Conservation (phyloP, 2,797 vertebrate genomes). For the Neopelma chrysocephalum region DNA sequence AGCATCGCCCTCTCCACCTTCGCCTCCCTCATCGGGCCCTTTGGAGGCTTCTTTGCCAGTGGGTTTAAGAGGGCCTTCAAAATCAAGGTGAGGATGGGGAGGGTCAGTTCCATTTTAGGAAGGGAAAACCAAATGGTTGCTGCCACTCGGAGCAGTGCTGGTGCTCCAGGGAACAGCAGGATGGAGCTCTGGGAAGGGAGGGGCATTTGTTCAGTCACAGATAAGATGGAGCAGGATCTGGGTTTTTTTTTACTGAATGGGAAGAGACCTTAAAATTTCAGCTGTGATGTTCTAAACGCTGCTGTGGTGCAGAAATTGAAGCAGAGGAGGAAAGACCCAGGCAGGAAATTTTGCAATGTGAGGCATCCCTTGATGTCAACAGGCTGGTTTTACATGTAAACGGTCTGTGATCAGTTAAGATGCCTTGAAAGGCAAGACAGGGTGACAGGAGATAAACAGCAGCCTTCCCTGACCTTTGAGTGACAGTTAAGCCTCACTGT, state of each 20-base stretch:
- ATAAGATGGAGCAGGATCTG: neutral
- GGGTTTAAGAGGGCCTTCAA: conserved; percentile 99
- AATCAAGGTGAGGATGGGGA: conserved; percentile 86
- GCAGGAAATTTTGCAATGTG: conserved; percentile 10
- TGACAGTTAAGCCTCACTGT: neutral
- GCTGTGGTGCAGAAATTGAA: neutral
- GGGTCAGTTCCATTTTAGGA: too few species aligned
- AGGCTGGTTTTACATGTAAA: neutral
- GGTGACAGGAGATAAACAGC: neutral
- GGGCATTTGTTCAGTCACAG: neutral
- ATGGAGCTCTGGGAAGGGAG: neutral
- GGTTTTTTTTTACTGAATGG: neutral
- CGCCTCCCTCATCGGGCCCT: conserved; percentile 94
- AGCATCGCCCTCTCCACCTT: conserved; percentile 95
- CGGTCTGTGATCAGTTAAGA: neutral
- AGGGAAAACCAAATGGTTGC: neutral
- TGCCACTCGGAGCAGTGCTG: fast-evolving
- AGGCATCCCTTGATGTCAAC: neutral
- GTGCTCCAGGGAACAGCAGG: neutral
- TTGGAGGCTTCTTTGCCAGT: conserved; percentile 97
- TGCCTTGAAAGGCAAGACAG: neutral
- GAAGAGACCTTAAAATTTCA: neutral
- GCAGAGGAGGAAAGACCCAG: neutral
- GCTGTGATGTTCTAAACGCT: neutral
- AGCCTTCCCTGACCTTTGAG: neutral